These are phyloP conservation scores for Hydractinia symbiolongicarpus DNA, from an alignment of 30 jellyfish, hydroid and myxozoan species.

Conservation along the genomic window DNA sequence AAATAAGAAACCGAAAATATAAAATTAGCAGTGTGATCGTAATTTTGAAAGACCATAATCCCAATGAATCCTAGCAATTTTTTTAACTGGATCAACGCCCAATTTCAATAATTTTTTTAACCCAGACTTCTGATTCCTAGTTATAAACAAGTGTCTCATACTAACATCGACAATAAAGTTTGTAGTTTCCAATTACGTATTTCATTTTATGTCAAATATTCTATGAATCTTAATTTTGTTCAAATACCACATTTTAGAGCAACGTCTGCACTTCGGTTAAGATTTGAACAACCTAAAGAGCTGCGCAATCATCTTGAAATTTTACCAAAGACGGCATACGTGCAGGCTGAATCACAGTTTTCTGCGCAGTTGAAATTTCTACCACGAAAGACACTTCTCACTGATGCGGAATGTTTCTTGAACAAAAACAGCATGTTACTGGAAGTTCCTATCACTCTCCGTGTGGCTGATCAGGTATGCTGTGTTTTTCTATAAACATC, in stretches of 20 bases:
- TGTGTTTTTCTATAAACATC: neutral
- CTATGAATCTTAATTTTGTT: too few species aligned
- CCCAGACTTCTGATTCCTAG: too few species aligned
- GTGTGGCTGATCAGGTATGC: conserved; percentile 96
- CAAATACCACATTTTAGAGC: conserved; percentile 46
- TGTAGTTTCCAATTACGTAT: too few species aligned
- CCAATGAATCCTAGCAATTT: too few species aligned
- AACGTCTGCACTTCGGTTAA: conserved; percentile 82
- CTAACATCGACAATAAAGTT: too few species aligned
- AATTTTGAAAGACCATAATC: too few species aligned
- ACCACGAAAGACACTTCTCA: conserved; percentile 57
- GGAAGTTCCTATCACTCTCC: conserved; percentile 68
- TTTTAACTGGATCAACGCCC: too few species aligned
- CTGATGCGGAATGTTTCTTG: conserved; percentile 50
- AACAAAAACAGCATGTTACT: conserved; percentile 37
- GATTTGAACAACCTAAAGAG: conserved; percentile 83
- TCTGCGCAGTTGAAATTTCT: conserved; percentile 94
- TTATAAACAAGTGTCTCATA: too few species aligned
- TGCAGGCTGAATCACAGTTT: conserved; percentile 95
- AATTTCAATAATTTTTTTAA: too few species aligned
- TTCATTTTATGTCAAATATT: too few species aligned
- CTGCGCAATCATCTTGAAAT: conserved; percentile 74
- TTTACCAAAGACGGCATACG: conserved; percentile 86
- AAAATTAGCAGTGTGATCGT: too few species aligned
- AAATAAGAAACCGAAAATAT: too few species aligned